A percentile compares a stretch with the other conserved stretches of the same genome.
phyloP scores from a whole-genome alignment of 2,797 vertebrate species.

The Anableps anableps region DNA sequence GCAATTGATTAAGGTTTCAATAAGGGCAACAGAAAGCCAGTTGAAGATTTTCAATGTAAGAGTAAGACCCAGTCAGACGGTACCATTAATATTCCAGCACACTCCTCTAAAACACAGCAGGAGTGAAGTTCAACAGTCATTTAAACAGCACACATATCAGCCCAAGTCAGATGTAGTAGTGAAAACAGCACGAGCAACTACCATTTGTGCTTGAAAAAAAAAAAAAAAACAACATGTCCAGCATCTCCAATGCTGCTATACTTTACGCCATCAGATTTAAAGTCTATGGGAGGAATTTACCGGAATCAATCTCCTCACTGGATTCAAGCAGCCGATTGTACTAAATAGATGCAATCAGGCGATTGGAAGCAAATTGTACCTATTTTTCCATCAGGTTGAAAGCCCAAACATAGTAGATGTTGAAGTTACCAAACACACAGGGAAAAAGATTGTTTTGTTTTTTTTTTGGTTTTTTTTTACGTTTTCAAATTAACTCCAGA shows the following conservation, averaged over 20 bases:
- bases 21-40: neutral
- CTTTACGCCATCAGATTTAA: neutral
- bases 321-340: neutral
- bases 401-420: neutral
- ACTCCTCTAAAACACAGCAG: neutral
- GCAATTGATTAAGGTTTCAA: neutral
- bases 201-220: neutral
- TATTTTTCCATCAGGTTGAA: neutral
- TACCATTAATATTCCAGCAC: neutral
- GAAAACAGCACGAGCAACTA: neutral
- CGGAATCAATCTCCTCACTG: neutral
- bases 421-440: neutral
- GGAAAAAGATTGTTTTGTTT: neutral
- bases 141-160: neutral
- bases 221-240: neutral
- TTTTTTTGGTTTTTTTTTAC: no score
- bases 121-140: neutral
- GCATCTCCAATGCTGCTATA: neutral
- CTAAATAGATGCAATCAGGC: neutral
- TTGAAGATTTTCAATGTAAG: neutral
- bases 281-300: neutral
- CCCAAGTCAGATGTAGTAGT: neutral
- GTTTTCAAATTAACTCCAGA: neutral
- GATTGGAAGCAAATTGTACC: neutral
- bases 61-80: neutral